These are phyloP conservation scores for Tetraneura akinire DNA, from an alignment of 1,140 invertebrate species.

Conservation along the genomic window DNA sequence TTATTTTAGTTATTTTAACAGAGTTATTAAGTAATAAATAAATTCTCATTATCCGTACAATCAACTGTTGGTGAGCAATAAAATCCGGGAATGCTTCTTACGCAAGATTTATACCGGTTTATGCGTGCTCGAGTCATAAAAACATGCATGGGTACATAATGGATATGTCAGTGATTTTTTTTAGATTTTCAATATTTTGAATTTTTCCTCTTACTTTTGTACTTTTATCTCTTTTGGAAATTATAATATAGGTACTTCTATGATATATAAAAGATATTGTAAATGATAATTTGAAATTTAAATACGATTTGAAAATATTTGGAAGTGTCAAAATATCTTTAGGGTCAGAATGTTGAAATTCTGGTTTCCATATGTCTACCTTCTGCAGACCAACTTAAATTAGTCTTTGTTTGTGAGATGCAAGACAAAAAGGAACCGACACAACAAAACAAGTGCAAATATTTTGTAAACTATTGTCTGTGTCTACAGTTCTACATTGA, in stretches of 20 bases:
- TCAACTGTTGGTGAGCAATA: slow-evolving; percentile 24
- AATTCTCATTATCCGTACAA: slow-evolving; percentile 44
- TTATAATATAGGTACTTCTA: not conserved
- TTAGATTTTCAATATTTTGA: not conserved
- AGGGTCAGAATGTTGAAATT: slow-evolving; percentile 32
- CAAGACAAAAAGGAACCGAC: slow-evolving; percentile 5
- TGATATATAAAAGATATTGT: not conserved
- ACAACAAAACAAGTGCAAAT: slow-evolving; percentile 41
- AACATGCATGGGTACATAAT: slow-evolving; percentile 11
- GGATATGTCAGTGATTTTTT: slow-evolving; percentile 8
- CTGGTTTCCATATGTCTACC: slow-evolving; percentile 17
- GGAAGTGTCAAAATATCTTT: slow-evolving; percentile 17
- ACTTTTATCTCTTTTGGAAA: not conserved
- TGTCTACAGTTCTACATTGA: no score
- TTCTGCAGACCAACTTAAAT: not conserved
- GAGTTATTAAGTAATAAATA: slow-evolving; percentile 37
- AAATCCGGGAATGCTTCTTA: slow-evolving; percentile 37
- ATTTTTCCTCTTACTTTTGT: not conserved
- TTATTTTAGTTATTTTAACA: slow-evolving; percentile 12
- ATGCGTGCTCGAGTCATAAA: slow-evolving; percentile 28
- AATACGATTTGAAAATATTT: slow-evolving; percentile 10
- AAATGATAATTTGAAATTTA: not conserved
- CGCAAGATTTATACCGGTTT: slow-evolving; percentile 47
- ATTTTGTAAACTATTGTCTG: slow-evolving; percentile 34
- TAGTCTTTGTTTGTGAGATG: slow-evolving; percentile 16